Evolutionary conservation across 2,888 invertebrate species (phyloP).

Genomic region (Julus scandinavius): DNA sequence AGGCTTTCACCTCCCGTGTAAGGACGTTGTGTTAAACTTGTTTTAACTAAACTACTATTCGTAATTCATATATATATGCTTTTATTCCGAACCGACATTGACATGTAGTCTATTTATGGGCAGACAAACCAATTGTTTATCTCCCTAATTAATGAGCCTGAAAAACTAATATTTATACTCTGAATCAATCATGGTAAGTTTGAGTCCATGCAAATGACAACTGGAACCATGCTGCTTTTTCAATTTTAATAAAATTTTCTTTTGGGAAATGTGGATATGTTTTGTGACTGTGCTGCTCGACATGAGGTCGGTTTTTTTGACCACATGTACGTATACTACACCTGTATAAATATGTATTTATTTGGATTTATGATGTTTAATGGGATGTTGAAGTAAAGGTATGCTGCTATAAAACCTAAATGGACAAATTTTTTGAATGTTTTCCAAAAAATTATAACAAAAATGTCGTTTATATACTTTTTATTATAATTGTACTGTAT

Average conservation of each 20-base stretch:
- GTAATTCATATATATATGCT: slow-evolving; percentile 4
- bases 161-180: not conserved
- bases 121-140: slow-evolving; percentile 2
- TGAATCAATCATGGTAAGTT: slow-evolving; percentile 18
- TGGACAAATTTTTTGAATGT: not conserved
- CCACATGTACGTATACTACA: not conserved
- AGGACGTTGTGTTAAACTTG: not conserved
- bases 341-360: not conserved
- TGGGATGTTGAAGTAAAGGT: not conserved
- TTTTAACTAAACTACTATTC: not conserved
- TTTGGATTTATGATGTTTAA: not conserved
- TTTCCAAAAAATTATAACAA: not conserved
- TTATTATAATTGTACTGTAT: too few relatives aligned
- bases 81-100: slow-evolving; percentile 12
- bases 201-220: not conserved
- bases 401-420: not conserved
- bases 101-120: slow-evolving; percentile 14
- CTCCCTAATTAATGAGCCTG: not conserved
- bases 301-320: slow-evolving; percentile 11
- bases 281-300: not conserved
- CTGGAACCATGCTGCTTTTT: slow-evolving; percentile 15
- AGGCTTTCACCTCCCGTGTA: slow-evolving; percentile 41
- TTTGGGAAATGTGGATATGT: not conserved
- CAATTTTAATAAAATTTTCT: slow-evolving; percentile 18
- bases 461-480: too few relatives aligned